Evolutionary conservation across 2,113 vertebrate species (phyloP).

Genomic region (Colinus virginianus): DNA sequence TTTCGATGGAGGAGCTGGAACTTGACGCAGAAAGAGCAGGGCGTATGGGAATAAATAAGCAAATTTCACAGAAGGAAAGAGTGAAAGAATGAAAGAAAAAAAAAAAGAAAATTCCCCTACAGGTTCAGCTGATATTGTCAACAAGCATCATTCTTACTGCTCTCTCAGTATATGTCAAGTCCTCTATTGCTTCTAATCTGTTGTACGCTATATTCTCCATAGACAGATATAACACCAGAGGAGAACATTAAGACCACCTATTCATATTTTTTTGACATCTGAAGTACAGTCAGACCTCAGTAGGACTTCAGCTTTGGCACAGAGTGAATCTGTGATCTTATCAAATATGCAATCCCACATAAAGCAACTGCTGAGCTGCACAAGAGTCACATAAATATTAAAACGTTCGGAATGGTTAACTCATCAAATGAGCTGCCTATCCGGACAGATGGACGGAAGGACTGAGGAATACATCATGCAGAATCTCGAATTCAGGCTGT

Average conservation of each 20-base stretch:
- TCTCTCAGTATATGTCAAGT: constrained; percentile 66
- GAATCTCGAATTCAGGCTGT: constrained; percentile 21
- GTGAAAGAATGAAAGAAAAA: constrained; percentile 53
- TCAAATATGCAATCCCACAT: constrained; percentile 62
- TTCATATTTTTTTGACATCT: constrained; percentile 75
- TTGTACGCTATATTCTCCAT: constrained; percentile 76
- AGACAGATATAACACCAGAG: constrained; percentile 74
- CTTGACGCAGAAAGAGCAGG: constrained; percentile 39
- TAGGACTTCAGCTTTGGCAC: constrained; percentile 59
- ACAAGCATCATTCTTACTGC: constrained; percentile 67
- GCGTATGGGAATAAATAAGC: constrained; percentile 65
- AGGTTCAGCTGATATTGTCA: constrained; percentile 78
- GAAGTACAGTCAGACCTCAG: constrained; percentile 74
- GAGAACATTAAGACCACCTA: constrained; percentile 76
- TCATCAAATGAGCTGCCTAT: constrained; percentile 51
- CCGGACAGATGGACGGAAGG: constrained; percentile 65
- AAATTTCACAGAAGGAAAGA: constrained; percentile 64
- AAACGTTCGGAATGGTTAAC: constrained; percentile 53
- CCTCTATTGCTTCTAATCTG: constrained; percentile 79
- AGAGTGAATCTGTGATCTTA: constrained; percentile 64
- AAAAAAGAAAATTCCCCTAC: constrained; percentile 73
- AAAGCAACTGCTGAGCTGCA: constrained; percentile 40
- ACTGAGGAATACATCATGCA: constrained; percentile 56
- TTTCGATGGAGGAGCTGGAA: constrained; percentile 66
- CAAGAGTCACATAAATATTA: constrained; percentile 58